These are phyloP conservation scores for Nasonovia ribisnigri DNA, from an alignment of 2,888 invertebrate genomes.

Conservation along the genomic window DNA sequence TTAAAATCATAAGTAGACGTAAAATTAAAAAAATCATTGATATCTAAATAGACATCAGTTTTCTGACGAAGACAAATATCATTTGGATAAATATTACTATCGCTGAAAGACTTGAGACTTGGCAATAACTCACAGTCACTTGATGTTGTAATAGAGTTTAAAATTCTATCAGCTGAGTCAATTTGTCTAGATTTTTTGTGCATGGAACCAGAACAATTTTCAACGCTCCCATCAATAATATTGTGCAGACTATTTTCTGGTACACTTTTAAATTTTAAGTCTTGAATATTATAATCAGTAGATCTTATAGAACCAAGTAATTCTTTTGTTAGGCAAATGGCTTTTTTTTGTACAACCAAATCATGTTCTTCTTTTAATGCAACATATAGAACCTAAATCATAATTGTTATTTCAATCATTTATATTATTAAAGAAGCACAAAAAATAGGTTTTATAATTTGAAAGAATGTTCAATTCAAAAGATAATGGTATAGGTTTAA, in stretches of 20 bases:
- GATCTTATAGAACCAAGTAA: not conserved
- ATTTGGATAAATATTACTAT: conserved; percentile 40
- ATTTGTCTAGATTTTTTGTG: conserved; percentile 41
- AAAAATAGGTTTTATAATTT: too few relatives aligned
- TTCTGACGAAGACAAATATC: not conserved
- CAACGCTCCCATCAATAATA: not conserved
- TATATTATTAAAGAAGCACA: not conserved
- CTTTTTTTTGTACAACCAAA: conserved; percentile 59
- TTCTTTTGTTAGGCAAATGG: conserved; percentile 18
- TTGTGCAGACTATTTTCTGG: not conserved
- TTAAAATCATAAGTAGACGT: conserved; percentile 45
- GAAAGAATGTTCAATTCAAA: too few relatives aligned
- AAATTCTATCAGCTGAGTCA: conserved; percentile 30
- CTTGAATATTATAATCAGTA: not conserved
- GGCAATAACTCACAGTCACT: conserved; percentile 46
- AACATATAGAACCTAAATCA: conserved; percentile 50
- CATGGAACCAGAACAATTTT: not conserved
- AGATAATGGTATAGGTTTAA: too few relatives aligned
- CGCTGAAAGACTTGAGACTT: not conserved
- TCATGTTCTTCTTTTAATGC: conserved; percentile 57
- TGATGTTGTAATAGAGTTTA: conserved; percentile 26
- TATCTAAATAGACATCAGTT: conserved; percentile 22
- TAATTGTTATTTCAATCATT: not conserved
- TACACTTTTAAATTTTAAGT: not conserved
- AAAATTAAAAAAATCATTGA: conserved; percentile 15